Evolutionary conservation across 2,113 vertebrate genomes (phyloP).

Genomic region (Hydrolagus affinis): DNA sequence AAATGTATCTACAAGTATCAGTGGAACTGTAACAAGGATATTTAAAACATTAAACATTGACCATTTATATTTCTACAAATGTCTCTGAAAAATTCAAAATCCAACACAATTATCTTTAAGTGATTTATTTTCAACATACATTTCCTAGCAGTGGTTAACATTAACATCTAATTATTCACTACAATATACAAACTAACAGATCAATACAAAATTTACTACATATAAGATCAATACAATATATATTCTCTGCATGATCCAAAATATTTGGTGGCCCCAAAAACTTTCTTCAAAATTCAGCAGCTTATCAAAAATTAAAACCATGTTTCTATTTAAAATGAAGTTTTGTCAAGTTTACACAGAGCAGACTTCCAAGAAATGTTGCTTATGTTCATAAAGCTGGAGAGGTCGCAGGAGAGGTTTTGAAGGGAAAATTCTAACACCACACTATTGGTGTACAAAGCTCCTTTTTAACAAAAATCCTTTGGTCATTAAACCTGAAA

Average conservation of each 20-base stretch:
- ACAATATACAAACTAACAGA: slow-evolving; percentile 80
- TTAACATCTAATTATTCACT: slow-evolving; percentile 82
- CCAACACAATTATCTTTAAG: slow-evolving; percentile 72
- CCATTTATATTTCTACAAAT: slow-evolving; percentile 11
- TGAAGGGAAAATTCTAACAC: slow-evolving; percentile 71
- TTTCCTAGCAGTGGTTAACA: slow-evolving; percentile 95
- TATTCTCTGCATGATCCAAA: slow-evolving; percentile 98
- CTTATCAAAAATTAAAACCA: slow-evolving; percentile 84
- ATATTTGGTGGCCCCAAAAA: slow-evolving; percentile 97
- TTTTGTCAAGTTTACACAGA: slow-evolving; percentile 70
- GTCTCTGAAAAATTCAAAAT: slow-evolving; percentile 45
- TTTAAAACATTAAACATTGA: not conserved
- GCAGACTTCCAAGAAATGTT: slow-evolving; percentile 72
- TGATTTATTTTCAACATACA: slow-evolving; percentile 92
- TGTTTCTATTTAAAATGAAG: slow-evolving; percentile 82
- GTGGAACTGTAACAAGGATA: too few relatives aligned
- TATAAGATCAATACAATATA: slow-evolving; percentile 80
- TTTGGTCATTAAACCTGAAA: slow-evolving; percentile 17
- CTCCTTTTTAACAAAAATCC: slow-evolving; percentile 23
- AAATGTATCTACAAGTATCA: too few relatives aligned
- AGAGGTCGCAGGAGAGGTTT: slow-evolving; percentile 65
- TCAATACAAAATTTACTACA: slow-evolving; percentile 97
- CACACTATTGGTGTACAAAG: slow-evolving; percentile 48
- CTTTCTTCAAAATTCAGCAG: slow-evolving; percentile 87
- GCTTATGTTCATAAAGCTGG: slow-evolving; percentile 69